Conservation (phyloP, 2,888 invertebrate species). For the Drosophila meridionalis region DNA sequence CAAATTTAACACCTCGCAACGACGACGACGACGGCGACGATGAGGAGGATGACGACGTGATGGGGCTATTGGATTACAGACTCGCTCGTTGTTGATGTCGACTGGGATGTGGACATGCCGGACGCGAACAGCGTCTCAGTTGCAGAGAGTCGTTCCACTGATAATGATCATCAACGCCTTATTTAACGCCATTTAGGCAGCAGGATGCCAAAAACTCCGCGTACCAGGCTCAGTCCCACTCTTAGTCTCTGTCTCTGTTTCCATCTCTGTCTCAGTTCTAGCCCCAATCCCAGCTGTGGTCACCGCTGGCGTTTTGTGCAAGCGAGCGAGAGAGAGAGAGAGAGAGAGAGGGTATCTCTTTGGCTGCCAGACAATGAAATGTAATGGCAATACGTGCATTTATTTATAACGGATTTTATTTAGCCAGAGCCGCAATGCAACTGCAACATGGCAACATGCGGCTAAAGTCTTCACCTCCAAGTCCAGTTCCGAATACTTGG, state of each 20-base stretch:
- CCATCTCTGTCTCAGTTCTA: conserved; percentile 3
- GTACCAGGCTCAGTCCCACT: background rate
- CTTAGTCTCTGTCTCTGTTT: background rate
- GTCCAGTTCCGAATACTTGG: conserved; percentile 34
- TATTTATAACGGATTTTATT: conserved; percentile 70
- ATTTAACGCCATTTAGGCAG: conserved; percentile 77
- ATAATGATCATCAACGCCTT: conserved; percentile 77
- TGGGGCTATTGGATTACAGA: conserved; percentile 73
- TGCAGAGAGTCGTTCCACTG: conserved; percentile 47
- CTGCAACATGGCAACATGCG: conserved; percentile 45
- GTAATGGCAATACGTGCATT: conserved; percentile 77
- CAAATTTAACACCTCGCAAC: conserved; percentile 66
- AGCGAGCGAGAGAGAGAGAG: background rate
- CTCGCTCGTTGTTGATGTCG: conserved; percentile 28
- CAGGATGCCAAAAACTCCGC: conserved; percentile 52
- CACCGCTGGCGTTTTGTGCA: conserved; percentile 42
- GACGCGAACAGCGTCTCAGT: conserved; percentile 25
- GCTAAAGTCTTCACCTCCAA: conserved; percentile 19
- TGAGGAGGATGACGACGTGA: conserved; percentile 60
- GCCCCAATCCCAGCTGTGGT: conserved; percentile 12
- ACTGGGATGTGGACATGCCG: conserved; percentile 24
- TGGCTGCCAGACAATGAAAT: conserved; percentile 64
- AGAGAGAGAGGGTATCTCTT: conserved; percentile 1
- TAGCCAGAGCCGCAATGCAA: conserved; percentile 33
- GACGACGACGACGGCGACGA: conserved; percentile 28